Conservation (phyloP, 2,797 vertebrate genomes). For the Tenualosa thibaudeaui region DNA sequence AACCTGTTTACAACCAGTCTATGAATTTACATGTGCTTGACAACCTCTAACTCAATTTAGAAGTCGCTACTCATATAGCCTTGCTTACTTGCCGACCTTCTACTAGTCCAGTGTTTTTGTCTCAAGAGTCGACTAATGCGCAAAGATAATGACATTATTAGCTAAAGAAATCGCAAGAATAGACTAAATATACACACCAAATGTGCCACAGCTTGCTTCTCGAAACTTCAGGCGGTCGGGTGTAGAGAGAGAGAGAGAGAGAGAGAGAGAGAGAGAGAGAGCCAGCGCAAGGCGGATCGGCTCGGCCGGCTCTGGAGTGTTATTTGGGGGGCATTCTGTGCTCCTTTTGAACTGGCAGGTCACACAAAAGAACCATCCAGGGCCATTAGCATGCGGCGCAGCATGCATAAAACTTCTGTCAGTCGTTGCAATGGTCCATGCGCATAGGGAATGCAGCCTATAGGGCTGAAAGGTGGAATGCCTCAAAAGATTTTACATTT, state of each 20-base stretch:
- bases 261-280: not conserved
- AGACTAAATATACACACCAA: not conserved
- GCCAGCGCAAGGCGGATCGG: not conserved
- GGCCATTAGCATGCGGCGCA: not conserved
- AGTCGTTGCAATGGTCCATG: not conserved
- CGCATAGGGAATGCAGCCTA: not conserved
- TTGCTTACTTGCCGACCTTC: too few species aligned
- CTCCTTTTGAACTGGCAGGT: slow-evolving; percentile 3
- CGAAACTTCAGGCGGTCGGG: not conserved
- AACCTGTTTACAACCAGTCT: slow-evolving; percentile 68
- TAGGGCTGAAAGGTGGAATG: not conserved
- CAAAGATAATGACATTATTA: not conserved
- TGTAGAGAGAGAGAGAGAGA: not conserved
- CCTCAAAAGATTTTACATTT: not conserved
- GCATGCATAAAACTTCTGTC: not conserved
- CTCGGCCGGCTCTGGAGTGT: not conserved
- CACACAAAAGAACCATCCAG: not conserved
- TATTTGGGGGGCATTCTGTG: not conserved
- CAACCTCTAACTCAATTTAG: not conserved
- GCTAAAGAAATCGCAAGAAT: not conserved
- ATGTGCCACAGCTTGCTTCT: not conserved
- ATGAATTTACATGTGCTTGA: slow-evolving; percentile 19
- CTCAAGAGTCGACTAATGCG: not conserved
- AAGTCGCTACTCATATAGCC: not conserved
- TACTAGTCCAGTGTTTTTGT: too few species aligned